phyloP scores from a whole-genome alignment of 2,797 vertebrate genomes.

The Atherinosoma microstoma region DNA sequence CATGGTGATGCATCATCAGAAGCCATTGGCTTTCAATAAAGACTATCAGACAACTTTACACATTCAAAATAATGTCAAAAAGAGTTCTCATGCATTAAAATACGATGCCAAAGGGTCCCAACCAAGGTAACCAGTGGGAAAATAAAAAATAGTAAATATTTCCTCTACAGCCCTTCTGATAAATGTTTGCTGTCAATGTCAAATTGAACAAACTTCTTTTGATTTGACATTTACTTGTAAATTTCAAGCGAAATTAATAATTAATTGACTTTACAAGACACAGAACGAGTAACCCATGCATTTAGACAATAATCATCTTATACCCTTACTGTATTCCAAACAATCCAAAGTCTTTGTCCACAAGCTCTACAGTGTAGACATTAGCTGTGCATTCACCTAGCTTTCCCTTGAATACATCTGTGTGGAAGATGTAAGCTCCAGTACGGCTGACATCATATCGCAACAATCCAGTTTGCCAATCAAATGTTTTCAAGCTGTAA shows the following conservation, averaged over 20 bases:
- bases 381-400: background rate
- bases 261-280: background rate
- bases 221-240: background rate
- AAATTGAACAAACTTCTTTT: background rate
- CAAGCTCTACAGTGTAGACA: background rate
- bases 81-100: background rate
- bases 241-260: background rate
- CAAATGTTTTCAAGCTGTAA: too few species aligned
- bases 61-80: background rate
- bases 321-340: background rate
- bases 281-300: background rate
- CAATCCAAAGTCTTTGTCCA: too few species aligned
- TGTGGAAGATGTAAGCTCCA: too few species aligned
- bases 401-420: background rate
- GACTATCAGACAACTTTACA: background rate
- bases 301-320: conserved; percentile 25
- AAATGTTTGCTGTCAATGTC: background rate
- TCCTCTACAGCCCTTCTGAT: background rate
- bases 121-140: background rate
- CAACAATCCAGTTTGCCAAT: too few species aligned
- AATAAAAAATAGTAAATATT: background rate
- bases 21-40: background rate
- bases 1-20: background rate
- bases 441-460: too few species aligned
- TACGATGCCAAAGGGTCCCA: background rate